Evolutionary conservation across 2,888 invertebrate species (phyloP).

Genomic region (Sialis fuliginosa): DNA sequence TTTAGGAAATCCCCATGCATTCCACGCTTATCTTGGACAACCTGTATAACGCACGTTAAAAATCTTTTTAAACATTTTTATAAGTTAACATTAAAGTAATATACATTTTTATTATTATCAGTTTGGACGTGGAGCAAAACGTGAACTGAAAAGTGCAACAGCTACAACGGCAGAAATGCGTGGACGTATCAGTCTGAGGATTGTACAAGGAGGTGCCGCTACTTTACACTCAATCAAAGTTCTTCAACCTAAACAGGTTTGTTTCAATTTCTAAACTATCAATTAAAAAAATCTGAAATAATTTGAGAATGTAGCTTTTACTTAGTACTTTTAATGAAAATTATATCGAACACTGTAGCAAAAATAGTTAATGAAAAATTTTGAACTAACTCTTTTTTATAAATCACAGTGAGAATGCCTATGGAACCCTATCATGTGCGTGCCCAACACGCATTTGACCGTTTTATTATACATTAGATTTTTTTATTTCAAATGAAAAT

Average conservation of each 20-base stretch:
- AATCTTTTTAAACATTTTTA: too few relatives aligned
- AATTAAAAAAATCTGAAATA: too few relatives aligned
- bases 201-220: slow-evolving; percentile 64
- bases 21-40: too few relatives aligned
- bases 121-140: slow-evolving; percentile 61
- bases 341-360: too few relatives aligned
- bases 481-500: not conserved
- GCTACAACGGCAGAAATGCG: slow-evolving; percentile 78
- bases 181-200: slow-evolving; percentile 58
- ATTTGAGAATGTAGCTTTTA: too few relatives aligned
- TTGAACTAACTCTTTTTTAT: too few relatives aligned
- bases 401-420: too few relatives aligned
- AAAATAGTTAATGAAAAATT: too few relatives aligned
- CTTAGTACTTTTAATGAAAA: too few relatives aligned
- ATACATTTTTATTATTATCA: slow-evolving; percentile 14
- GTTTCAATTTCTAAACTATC: not conserved
- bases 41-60: too few relatives aligned
- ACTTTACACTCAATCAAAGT: slow-evolving; percentile 71
- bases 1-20: too few relatives aligned
- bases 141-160: slow-evolving; percentile 69
- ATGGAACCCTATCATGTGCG: not conserved
- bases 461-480: not conserved
- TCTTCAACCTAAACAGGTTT: slow-evolving; percentile 72
- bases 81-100: not conserved
- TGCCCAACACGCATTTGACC: not conserved